Evolutionary conservation across 2,888 invertebrate genomes (phyloP).

Genomic region (Lycia hirtaria): DNA sequence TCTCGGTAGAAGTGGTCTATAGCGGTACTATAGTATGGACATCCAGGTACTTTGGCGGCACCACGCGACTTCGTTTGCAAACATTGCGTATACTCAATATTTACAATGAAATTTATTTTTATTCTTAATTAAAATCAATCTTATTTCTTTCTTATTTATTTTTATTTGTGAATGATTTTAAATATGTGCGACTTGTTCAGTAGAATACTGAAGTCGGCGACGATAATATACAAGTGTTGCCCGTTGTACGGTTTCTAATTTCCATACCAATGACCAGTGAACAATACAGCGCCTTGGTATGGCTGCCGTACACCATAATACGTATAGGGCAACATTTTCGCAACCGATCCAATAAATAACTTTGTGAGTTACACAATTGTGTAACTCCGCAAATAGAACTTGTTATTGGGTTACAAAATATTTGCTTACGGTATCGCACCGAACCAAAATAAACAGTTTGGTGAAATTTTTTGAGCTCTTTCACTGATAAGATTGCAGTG

Average conservation of each 20-base stretch:
- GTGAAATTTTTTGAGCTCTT: conserved; percentile 66
- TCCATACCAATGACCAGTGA: conserved; percentile 59
- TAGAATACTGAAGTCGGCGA: neutral
- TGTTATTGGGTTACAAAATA: conserved; percentile 69
- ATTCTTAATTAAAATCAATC: conserved; percentile 6
- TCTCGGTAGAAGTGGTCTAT: conserved; percentile 39
- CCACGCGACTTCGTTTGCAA: conserved; percentile 37
- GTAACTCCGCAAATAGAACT: conserved; percentile 56
- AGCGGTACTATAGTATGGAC: conserved; percentile 29
- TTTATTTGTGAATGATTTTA: too few relatives aligned
- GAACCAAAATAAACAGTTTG: conserved; percentile 65
- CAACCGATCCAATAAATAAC: conserved; percentile 55
- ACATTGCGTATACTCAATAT: conserved; percentile 12
- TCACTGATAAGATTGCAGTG: conserved; percentile 72
- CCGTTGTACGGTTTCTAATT: conserved; percentile 51
- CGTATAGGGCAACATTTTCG: conserved; percentile 52
- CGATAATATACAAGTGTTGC: conserved; percentile 1
- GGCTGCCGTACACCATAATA: conserved; percentile 34
- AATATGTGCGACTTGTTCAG: neutral
- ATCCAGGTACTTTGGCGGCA: neutral
- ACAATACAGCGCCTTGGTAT: conserved; percentile 45
- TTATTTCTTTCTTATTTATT: neutral
- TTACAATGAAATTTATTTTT: conserved; percentile 7
- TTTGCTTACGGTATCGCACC: conserved; percentile 69
- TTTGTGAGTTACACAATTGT: conserved; percentile 56